Conservation (phyloP, 2,888 invertebrate genomes). For the Agrenia bidenticulata region DNA sequence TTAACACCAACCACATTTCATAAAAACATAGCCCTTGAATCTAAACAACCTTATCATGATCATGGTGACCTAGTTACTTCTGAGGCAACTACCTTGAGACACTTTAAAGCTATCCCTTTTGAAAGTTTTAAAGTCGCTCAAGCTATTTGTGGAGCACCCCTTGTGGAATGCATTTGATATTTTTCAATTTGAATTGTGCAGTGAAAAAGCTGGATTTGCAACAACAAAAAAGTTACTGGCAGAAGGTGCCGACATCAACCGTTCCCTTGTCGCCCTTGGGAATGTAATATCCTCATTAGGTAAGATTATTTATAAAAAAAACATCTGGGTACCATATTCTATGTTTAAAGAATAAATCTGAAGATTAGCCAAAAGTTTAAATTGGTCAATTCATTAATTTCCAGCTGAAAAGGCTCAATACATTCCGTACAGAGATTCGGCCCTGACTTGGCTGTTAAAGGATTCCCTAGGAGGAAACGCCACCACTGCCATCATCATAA, state of each 20-base stretch:
- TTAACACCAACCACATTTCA: too few relatives aligned
- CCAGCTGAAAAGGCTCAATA: slow-evolving; percentile 58
- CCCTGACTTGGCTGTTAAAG: slow-evolving; percentile 77
- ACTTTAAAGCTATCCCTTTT: too few relatives aligned
- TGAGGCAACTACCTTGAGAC: too few relatives aligned
- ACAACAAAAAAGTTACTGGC: slow-evolving; percentile 55
- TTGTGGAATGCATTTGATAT: too few relatives aligned
- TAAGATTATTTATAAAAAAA: slow-evolving; percentile 53
- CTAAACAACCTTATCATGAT: too few relatives aligned
- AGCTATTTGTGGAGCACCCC: too few relatives aligned
- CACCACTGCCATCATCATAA: slow-evolving; percentile 75
- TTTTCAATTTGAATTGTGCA: too few relatives aligned
- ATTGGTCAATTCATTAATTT: not conserved
- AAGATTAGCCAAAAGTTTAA: not conserved
- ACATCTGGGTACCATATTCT: not conserved
- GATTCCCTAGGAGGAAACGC: slow-evolving; percentile 79
- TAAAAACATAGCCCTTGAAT: too few relatives aligned
- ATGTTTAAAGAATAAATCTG: not conserved
- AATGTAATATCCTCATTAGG: slow-evolving; percentile 79
- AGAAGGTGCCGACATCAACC: slow-evolving; percentile 71
- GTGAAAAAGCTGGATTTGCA: slow-evolving; percentile 51
- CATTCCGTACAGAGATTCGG: slow-evolving; percentile 77
- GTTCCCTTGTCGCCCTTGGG: slow-evolving; percentile 75
- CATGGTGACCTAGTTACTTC: too few relatives aligned
- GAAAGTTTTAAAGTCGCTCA: too few relatives aligned